Percentiles rank a stretch among this genome's conserved stretches.
Evolutionary conservation across 1,140 invertebrate species (phyloP).

Genomic region (Lepidurus arcticus): DNA sequence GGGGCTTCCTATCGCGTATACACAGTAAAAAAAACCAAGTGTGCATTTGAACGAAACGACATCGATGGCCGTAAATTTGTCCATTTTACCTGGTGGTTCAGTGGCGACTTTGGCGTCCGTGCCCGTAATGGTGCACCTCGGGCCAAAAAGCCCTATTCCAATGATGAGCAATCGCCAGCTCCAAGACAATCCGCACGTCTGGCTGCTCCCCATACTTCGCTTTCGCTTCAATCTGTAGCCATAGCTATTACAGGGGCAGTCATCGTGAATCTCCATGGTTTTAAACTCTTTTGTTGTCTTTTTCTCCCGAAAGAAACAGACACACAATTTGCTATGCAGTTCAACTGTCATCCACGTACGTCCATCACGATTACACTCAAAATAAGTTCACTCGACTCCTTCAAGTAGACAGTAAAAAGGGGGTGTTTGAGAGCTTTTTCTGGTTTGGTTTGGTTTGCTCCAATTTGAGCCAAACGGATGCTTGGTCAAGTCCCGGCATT

Average conservation of each 20-base stretch:
- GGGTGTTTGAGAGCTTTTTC: too few relatives aligned
- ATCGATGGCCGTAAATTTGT: background rate
- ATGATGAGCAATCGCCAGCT: background rate
- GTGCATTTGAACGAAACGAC: background rate
- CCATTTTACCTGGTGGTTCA: conserved; percentile 12
- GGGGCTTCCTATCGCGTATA: background rate
- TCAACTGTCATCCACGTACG: background rate
- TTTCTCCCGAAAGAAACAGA: too few relatives aligned
- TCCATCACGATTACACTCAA: background rate
- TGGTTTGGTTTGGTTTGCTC: too few relatives aligned
- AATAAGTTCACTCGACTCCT: background rate
- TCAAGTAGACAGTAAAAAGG: too few relatives aligned
- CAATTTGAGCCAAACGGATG: too few relatives aligned
- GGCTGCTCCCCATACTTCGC: background rate
- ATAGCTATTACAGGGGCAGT: background rate
- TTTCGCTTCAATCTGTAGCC: background rate
- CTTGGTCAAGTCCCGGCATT: too few relatives aligned
- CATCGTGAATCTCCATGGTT: background rate
- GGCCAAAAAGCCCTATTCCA: background rate
- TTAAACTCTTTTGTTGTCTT: too few relatives aligned
- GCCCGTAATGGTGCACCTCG: background rate
- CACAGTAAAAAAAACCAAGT: background rate
- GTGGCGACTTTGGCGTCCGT: conserved; percentile 3
- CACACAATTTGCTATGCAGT: too few relatives aligned
- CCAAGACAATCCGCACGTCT: background rate